These are phyloP conservation scores for Xenopus tropicalis DNA, from an alignment of 2,113 vertebrate species.

Conservation along the genomic window UCB_Xtro_10.0 CM004445.2:88352501-88353000, in stretches of 20 bases:
- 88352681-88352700: constrained; percentile 33
- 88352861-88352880: constrained; percentile 41
- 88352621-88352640: background rate
- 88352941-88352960: constrained; percentile 16
- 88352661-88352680: constrained; percentile 14
- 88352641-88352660: constrained; percentile 8
- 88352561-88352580: background rate
- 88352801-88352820: constrained; percentile 36
- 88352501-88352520: too few species aligned
- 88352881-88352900: constrained; percentile 33
- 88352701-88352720: constrained; percentile 6
- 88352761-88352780: constrained; percentile 27
- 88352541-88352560: background rate
- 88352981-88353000: too few species aligned
- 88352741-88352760: constrained; percentile 36
- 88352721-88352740: constrained; percentile 14
- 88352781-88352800: constrained; percentile 16
- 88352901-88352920: constrained; percentile 30
- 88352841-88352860: constrained; percentile 30
- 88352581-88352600: background rate
- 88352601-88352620: background rate
- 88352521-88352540: background rate
- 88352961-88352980: background rate
- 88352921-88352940: constrained; percentile 18
- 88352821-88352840: constrained; percentile 20